Evolutionary conservation across 2,113 vertebrate genomes (phyloP).

Genomic region (Passer montanus): DNA sequence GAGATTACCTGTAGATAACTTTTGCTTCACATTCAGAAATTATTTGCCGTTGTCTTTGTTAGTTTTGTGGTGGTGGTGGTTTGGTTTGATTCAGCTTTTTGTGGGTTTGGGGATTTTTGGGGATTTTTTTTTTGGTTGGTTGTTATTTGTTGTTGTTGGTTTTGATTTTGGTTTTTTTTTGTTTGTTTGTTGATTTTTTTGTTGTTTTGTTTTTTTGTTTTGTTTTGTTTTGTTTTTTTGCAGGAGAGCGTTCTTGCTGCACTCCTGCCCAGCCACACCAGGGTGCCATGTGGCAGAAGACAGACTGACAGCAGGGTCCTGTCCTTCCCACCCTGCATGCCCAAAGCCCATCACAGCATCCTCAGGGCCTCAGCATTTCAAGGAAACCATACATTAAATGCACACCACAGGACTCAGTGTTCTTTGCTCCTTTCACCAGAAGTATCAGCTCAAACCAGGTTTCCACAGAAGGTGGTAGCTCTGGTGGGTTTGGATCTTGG

Average conservation of each 20-base stretch:
- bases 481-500: neutral
- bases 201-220: neutral
- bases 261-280: fast-evolving
- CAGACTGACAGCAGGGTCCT: neutral
- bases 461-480: neutral
- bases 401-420: fast-evolving
- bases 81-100: neutral
- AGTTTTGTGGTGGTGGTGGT: neutral
- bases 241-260: neutral
- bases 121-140: fast-evolving
- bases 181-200: neutral
- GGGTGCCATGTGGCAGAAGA: neutral
- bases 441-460: neutral
- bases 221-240: no score
- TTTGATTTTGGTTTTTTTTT: neutral
- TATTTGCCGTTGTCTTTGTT: neutral
- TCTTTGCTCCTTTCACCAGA: neutral
- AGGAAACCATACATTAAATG: neutral
- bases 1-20: fast-evolving
- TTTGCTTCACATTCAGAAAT: neutral
- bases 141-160: neutral
- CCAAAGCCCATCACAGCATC: neutral
- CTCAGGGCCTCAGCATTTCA: neutral
- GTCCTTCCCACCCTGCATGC: fast-evolving
- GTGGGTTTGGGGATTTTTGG: neutral